Base-by-base conservation (phyloP, 2,113 vertebrate species). In the Mirounga angustirostris region DNA sequence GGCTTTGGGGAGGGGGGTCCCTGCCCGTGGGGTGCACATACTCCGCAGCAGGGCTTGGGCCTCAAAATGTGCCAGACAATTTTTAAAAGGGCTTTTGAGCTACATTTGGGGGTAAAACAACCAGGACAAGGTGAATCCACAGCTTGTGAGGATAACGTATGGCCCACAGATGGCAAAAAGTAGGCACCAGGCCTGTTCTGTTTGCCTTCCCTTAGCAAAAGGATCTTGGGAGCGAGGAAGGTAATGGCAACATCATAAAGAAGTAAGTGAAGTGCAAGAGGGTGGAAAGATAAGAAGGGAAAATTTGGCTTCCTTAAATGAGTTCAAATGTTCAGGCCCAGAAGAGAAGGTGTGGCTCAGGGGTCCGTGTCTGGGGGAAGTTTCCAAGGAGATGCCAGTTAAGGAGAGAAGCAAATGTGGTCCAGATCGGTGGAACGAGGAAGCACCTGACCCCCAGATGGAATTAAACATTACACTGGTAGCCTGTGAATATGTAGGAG, bases 131-230 rank as follows among this genome's bases (percentile, higher is more conserved):
- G 94, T 26, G 61, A 86, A 56, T 19, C 43, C 21, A 6, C 71
- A 21, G 56, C 82, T 83, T 11, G 0, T 7, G 56, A 80, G 88
- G 74, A 56, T 71, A 22, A 84, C 54, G 71, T 56, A 61, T 56
- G 24, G 76, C 8, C 95, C 92, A 73, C 83, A 85, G 83, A 94
- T 73, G 82, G 88, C 59, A 21, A 24, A 14, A 59, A 95, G 94
- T 59, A 54, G 65, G 40, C 63, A 28, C 80, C 73, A 61, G 13
- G 81, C 36, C 18, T 43, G 15, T 19, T 89, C 50, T 50, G 69
- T 96, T 88, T 69, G 50, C 59, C 76, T 96, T 95, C 85, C 59
- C 94, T 61, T 28, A 43, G 85, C 90, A 95, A 92, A 79, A 87
- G 19, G 65, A 96, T 46, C 82, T 74, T 26, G 89, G 50, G 61